Conservation (phyloP, 2,888 invertebrate genomes). For the Callyntrura guangdongensis region DNA sequence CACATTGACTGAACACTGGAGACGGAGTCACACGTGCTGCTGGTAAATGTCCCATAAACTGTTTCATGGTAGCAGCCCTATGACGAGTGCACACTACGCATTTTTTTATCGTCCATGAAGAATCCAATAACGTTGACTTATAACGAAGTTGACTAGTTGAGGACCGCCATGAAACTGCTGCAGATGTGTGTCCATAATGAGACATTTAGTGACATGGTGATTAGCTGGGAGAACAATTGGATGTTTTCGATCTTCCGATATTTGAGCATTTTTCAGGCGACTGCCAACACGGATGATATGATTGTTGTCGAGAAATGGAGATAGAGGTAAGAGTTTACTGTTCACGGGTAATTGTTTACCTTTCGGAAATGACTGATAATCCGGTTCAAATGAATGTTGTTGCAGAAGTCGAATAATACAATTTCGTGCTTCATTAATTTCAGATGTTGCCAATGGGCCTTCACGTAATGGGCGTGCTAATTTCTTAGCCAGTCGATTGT, state of each 20-base stretch:
- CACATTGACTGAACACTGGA: not conserved
- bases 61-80: not conserved
- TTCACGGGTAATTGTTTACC: too few species aligned
- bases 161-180: not conserved
- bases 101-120: not conserved
- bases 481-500: too few species aligned
- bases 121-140: slow-evolving; percentile 32
- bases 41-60: slow-evolving; percentile 44
- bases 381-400: too few species aligned
- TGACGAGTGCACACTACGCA: slow-evolving; percentile 2
- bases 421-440: too few species aligned
- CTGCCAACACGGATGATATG: not conserved
- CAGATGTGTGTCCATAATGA: not conserved
- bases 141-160: not conserved
- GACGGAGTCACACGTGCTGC: not conserved
- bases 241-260: not conserved
- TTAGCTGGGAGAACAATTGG: not conserved
- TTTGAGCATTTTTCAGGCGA: not conserved
- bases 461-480: too few species aligned
- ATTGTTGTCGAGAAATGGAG: not conserved
- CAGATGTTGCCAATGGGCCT: too few species aligned
- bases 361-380: too few species aligned
- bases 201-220: not conserved
- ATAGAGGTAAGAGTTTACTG: too few species aligned
- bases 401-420: too few species aligned